Conservation (phyloP, 2,797 vertebrate species). For the Cephalopachus bancanus region DNA sequence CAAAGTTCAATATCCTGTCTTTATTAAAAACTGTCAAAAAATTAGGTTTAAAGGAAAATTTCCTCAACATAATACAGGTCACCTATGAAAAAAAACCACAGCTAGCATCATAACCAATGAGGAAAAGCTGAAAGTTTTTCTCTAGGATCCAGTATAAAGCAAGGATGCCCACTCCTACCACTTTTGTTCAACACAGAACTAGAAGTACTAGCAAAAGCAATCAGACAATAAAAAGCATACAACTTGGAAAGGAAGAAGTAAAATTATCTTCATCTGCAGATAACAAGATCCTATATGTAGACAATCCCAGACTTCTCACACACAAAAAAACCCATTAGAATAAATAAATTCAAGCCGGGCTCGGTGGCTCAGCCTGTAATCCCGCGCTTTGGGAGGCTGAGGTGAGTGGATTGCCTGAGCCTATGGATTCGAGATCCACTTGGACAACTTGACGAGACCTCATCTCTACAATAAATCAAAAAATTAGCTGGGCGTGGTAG, state of each 20-base stretch:
- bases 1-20: background rate
- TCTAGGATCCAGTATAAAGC: background rate
- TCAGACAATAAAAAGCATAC: background rate
- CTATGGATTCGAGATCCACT: too few relatives aligned
- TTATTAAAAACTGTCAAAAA: background rate
- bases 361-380: too few relatives aligned
- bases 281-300: background rate
- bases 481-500: too few relatives aligned
- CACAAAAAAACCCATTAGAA: background rate
- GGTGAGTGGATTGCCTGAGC: too few relatives aligned
- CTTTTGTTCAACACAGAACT: background rate
- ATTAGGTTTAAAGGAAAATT: background rate
- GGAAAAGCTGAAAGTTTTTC: background rate
- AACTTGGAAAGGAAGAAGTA: background rate
- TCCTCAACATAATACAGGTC: background rate
- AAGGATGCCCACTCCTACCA: too few relatives aligned
- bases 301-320: background rate
- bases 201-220: background rate
- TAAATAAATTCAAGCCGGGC: background rate
- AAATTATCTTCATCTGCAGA: too few relatives aligned
- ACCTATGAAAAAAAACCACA: background rate
- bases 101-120: background rate
- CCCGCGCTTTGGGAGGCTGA: too few relatives aligned
- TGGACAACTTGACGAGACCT: too few relatives aligned
- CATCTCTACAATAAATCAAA: too few relatives aligned